phyloP scores from a whole-genome alignment of 2,113 vertebrate genomes.

The Lanius collurio region DNA sequence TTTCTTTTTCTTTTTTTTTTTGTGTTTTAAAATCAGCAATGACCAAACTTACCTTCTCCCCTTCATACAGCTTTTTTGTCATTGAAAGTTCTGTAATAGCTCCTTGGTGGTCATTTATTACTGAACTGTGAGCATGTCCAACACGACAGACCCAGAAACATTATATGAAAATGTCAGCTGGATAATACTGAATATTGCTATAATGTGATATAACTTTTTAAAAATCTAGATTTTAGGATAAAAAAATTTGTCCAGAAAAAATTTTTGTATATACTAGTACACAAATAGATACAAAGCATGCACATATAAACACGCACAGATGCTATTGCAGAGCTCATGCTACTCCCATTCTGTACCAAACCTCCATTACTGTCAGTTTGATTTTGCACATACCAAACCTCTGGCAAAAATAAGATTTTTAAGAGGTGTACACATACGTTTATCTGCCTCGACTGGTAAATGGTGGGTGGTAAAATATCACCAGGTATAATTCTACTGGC shows the following conservation, averaged over 20 bases:
- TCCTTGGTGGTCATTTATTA: background rate
- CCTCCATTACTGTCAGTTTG: background rate
- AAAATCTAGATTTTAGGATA: background rate
- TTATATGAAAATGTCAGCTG: background rate
- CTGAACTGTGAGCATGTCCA: accelerated
- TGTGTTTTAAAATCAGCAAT: background rate
- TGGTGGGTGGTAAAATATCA: background rate
- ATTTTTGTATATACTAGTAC: accelerated
- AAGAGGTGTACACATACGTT: background rate
- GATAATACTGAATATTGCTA: background rate
- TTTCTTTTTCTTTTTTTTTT: background rate
- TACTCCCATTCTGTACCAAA: background rate
- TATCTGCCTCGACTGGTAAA: background rate
- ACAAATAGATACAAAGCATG: accelerated
- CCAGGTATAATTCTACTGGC: background rate
- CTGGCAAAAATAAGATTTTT: background rate
- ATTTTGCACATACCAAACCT: background rate
- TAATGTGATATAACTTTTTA: background rate
- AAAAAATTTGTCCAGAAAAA: background rate
- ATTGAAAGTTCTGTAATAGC: background rate
- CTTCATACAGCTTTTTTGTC: background rate
- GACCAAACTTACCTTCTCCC: background rate
- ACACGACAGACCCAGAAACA: background rate
- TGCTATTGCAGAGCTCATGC: background rate
- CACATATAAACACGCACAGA: background rate